A percentile compares a stretch with the other conserved stretches of the same genome.
phyloP scores from a whole-genome alignment of 2,113 vertebrate species.

The Bos taurus region ARS-UCD2.0 NC_037329.1:39873001-39873500 shows the following conservation, averaged over 20 bases:
- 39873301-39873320: background rate
- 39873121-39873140: constrained; percentile 64
- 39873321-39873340: background rate
- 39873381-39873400: background rate
- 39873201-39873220: constrained; percentile 54
- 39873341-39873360: background rate
- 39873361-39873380: background rate
- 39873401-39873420: background rate
- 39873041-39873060: constrained; percentile 35
- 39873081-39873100: constrained; percentile 54
- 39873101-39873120: constrained; percentile 51
- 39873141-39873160: constrained; percentile 63
- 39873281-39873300: constrained; percentile 37
- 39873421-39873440: background rate
- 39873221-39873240: constrained; percentile 21
- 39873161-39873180: constrained; percentile 63
- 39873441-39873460: background rate
- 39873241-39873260: constrained; percentile 43
- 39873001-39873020: constrained; percentile 27
- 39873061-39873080: constrained; percentile 57
- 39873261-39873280: background rate
- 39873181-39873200: constrained; percentile 54
- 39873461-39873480: background rate
- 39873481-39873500: background rate
- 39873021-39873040: constrained; percentile 5